Percentiles rank a stretch among this genome's conserved stretches.
Conservation (phyloP, 2,113 vertebrate species). For the zebrafish (Danio rerio) region GRCz12tu NC_133180.1:38390001-38390500, state of each 20-base stretch:
- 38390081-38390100: no score
- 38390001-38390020: no score
- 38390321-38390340: background rate
- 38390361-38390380: background rate
- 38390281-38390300: background rate
- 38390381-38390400: background rate
- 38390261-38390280: background rate
- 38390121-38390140: no score
- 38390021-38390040: no score
- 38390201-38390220: no score
- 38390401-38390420: constrained; percentile 2
- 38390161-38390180: no score
- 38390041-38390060: no score
- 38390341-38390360: background rate
- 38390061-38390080: no score
- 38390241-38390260: background rate
- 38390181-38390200: no score
- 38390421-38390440: background rate
- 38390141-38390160: no score
- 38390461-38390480: background rate
- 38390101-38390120: no score
- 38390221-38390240: no score
- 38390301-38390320: background rate
- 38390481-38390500: background rate
- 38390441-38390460: background rate